phyloP scores from a whole-genome alignment of 2,888 invertebrate species.

The Dermolepida albohirtum region DNA sequence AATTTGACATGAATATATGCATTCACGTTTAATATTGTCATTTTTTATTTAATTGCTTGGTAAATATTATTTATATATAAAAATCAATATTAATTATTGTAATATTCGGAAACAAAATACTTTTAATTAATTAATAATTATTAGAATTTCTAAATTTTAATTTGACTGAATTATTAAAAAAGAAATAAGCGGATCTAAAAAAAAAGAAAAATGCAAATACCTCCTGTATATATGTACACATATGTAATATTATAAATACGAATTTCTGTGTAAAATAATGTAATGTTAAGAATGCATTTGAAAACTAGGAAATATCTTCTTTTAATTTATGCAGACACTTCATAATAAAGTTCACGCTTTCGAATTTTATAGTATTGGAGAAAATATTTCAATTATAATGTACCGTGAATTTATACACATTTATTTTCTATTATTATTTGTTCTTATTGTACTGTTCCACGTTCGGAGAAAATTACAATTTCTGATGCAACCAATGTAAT shows the following conservation, averaged over 20 bases:
- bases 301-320: constrained; percentile 59
- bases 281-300: constrained; percentile 40
- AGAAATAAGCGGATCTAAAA: no score
- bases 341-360: constrained; percentile 55
- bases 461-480: constrained; percentile 20
- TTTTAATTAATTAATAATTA: no score
- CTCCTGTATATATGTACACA: no score
- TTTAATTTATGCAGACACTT: constrained; percentile 39
- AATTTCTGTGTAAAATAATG: not conserved
- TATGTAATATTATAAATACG: no score
- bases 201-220: not conserved
- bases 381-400: constrained; percentile 48
- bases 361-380: constrained; percentile 58
- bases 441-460: constrained; percentile 1
- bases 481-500: constrained; percentile 24
- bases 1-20: no score
- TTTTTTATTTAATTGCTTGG: no score
- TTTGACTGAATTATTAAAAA: no score
- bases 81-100: no score
- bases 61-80: no score
- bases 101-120: no score
- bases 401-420: constrained; percentile 22
- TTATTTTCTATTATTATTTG: constrained; percentile 20
- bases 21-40: no score
- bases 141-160: no score